Percentiles rank a stretch among this genome's conserved stretches.
Conservation (phyloP, 2,888 invertebrate genomes). For the Acrocera orbiculus region DNA sequence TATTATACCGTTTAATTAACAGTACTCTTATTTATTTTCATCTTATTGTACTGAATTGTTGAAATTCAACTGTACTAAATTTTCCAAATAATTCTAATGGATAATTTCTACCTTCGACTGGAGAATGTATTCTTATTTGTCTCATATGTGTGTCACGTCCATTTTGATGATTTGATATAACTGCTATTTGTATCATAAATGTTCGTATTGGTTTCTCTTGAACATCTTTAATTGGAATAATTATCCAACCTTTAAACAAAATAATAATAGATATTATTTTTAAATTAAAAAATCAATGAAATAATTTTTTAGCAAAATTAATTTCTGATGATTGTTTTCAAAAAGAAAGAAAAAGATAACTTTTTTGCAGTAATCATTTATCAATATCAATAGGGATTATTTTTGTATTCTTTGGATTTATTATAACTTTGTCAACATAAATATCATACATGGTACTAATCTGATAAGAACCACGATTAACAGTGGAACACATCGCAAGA, state of each 20-base stretch:
- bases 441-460: too few species aligned
- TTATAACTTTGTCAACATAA: too few species aligned
- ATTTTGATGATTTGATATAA: constrained; percentile 96
- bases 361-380: too few species aligned
- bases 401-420: too few species aligned
- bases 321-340: too few species aligned
- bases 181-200: constrained; percentile 92
- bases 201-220: constrained; percentile 77
- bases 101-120: constrained; percentile 38
- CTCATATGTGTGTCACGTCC: constrained; percentile 97
- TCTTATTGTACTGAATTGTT: constrained; percentile 65
- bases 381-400: too few species aligned
- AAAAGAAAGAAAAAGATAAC: background rate
- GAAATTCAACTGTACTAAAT: constrained; percentile 66
- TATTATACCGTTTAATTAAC: too few species aligned
- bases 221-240: constrained; percentile 77
- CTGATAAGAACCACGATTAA: too few species aligned
- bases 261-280: background rate
- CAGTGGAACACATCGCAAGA: too few species aligned
- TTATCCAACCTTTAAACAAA: constrained; percentile 83
- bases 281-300: background rate
- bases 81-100: constrained; percentile 53
- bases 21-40: too few species aligned
- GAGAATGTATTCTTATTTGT: constrained; percentile 90
- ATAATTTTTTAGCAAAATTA: too few species aligned